Conservation (phyloP, 2,888 invertebrate genomes). For the Protonemura montana region DNA sequence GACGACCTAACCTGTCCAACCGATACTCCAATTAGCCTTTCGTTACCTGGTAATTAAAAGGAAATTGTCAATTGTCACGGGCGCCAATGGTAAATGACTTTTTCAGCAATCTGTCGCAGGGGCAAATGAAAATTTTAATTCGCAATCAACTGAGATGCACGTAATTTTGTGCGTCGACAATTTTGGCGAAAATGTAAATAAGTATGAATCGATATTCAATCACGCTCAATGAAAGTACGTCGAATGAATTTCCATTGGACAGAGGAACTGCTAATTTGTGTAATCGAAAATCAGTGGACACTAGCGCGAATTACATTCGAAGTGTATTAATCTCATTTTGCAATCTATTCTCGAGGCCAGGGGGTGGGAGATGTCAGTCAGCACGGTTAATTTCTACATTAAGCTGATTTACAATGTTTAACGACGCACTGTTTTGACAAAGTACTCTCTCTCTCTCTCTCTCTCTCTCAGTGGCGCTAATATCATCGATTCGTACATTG, state of each 20-base stretch:
- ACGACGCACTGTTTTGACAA: no score
- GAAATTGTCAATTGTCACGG: neutral
- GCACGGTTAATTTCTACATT: no score
- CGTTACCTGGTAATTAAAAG: neutral
- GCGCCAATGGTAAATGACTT: neutral
- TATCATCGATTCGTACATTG: neutral
- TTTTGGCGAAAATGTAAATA: neutral
- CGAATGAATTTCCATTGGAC: neutral
- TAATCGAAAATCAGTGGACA: neutral
- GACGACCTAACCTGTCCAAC: constrained; percentile 3
- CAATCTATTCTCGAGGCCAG: neutral
- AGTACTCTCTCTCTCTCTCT: no score
- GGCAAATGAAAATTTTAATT: neutral
- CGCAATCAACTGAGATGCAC: neutral
- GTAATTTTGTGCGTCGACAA: neutral
- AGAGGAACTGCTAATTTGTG: no score
- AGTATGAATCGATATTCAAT: neutral
- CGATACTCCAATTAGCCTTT: neutral
- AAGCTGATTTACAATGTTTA: no score
- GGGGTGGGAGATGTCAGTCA: neutral
- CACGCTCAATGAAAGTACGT: neutral
- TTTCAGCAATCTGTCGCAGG: neutral
- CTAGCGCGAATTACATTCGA: neutral
- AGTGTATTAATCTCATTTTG: neutral
- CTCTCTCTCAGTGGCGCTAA: neutral